Percentiles rank a stretch among this genome's conserved stretches.
Evolutionary conservation across 2,888 invertebrate genomes (phyloP).

Genomic region (Coenonympha arcania): DNA sequence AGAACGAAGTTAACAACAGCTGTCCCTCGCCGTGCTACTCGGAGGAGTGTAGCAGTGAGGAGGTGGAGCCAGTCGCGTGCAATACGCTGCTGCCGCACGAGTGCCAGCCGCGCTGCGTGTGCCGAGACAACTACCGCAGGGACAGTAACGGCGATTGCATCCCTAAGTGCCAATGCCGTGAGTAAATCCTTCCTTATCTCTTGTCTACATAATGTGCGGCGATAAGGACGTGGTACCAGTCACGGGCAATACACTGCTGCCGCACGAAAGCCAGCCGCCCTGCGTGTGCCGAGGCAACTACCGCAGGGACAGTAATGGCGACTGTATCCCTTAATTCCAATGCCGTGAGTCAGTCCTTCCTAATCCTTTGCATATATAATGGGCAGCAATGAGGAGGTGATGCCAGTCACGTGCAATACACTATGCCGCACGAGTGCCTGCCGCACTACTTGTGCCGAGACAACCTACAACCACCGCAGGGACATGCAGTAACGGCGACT

Average conservation of each 20-base stretch:
- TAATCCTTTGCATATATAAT: too few species aligned
- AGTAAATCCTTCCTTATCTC: too few species aligned
- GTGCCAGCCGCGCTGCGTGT: background rate
- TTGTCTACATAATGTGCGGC: too few species aligned
- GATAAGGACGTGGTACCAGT: too few species aligned
- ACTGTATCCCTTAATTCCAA: background rate
- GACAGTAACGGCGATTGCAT: background rate
- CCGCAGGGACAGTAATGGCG: background rate
- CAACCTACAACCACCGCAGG: background rate
- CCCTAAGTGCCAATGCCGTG: background rate
- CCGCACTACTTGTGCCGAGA: background rate
- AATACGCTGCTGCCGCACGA: background rate
- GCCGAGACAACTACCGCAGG: background rate
- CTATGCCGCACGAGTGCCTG: background rate
- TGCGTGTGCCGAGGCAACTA: background rate
- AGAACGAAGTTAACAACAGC: too few species aligned
- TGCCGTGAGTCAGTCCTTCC: background rate
- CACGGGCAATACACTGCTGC: background rate
- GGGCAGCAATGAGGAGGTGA: too few species aligned
- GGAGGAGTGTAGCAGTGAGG: too few species aligned
- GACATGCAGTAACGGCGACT: background rate
- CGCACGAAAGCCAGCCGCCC: background rate
- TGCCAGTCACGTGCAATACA: background rate
- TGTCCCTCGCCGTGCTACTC: too few species aligned
- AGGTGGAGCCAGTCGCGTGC: background rate